These are phyloP conservation scores for Spermophilus dauricus DNA, from an alignment of 2,113 vertebrate species.

Conservation along the genomic window DNA sequence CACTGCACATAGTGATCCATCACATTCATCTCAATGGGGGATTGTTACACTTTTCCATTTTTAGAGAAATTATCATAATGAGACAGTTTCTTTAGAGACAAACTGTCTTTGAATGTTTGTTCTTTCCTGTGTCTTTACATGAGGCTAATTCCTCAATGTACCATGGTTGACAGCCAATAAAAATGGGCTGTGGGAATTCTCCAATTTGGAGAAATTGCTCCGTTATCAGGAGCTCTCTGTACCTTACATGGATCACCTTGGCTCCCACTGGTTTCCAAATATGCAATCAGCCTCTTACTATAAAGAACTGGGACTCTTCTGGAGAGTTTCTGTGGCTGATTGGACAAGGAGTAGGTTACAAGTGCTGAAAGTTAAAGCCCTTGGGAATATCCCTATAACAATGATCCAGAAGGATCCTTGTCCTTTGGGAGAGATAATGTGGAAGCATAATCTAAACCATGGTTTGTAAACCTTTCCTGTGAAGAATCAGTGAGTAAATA, in stretches of 20 bases:
- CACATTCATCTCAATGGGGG: no score
- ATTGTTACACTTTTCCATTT: neutral
- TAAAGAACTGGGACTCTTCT: neutral
- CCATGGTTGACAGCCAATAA: neutral
- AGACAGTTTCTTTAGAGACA: neutral
- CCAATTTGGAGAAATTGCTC: no score
- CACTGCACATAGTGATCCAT: neutral
- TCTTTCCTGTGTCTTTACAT: neutral
- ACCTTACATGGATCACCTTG: neutral
- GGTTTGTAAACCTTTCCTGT: neutral
- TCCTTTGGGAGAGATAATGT: neutral
- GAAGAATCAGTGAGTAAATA: neutral
- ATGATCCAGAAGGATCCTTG: no score
- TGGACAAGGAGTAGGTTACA: neutral
- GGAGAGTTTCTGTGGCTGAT: neutral
- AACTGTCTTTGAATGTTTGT: neutral
- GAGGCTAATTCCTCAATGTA: neutral
- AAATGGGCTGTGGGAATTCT: neutral
- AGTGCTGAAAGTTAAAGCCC: accelerated
- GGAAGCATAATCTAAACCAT: neutral
- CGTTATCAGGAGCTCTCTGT: neutral
- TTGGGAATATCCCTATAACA: neutral
- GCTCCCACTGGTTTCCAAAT: neutral
- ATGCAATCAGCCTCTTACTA: neutral
- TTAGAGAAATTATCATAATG: neutral